Conservation (phyloP, 1,140 invertebrate genomes). For the Drosophila tropicalis region DNA sequence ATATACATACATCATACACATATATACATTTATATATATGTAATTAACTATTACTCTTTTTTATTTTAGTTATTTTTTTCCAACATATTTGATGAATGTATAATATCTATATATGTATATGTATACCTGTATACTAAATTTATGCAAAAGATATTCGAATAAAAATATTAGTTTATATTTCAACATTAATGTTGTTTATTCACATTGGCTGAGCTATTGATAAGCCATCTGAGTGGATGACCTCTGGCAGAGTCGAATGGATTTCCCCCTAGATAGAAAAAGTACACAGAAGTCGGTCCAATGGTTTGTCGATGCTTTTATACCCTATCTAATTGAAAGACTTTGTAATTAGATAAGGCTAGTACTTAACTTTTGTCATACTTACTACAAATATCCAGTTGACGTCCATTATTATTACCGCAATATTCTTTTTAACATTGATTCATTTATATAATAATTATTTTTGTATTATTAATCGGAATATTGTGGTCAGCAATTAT, state of each 20-base stretch:
- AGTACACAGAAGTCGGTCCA: neutral
- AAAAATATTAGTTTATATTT: constrained; percentile 72
- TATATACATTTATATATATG: constrained; percentile 47
- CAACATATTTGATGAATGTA: constrained; percentile 73
- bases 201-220: neutral
- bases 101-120: constrained; percentile 60
- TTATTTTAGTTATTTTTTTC: constrained; percentile 51
- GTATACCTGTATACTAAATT: constrained; percentile 69
- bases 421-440: no score
- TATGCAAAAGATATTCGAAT: constrained; percentile 75
- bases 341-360: no score
- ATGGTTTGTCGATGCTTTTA: neutral
- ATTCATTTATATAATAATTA: no score
- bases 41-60: constrained; percentile 44
- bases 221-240: neutral
- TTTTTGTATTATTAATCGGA: no score
- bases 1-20: constrained; percentile 45
- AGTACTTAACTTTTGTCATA: no score
- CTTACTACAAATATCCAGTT: no score
- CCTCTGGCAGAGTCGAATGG: neutral
- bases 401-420: no score
- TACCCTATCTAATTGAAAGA: neutral
- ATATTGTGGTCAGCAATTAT: no score
- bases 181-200: constrained; percentile 4
- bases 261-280: neutral